Percentiles rank a stretch among this genome's conserved stretches.
Evolutionary conservation across 2,888 invertebrate species (phyloP).

Genomic region (Melitaea athalia): DNA sequence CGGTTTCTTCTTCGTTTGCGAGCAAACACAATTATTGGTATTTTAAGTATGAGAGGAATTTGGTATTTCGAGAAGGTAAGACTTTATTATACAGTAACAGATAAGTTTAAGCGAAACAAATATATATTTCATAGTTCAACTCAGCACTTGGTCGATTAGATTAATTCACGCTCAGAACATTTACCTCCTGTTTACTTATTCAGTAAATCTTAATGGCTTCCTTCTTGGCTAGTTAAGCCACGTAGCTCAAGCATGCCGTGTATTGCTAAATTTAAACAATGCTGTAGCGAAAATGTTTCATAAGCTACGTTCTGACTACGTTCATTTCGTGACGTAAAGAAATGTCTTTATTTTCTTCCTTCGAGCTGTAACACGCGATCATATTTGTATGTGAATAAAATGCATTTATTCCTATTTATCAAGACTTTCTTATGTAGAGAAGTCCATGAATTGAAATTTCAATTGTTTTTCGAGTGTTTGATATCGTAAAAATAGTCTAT

Average conservation of each 20-base stretch:
- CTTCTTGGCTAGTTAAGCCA: slow-evolving; percentile 21
- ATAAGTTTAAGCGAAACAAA: not conserved
- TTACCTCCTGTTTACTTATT: slow-evolving; percentile 28
- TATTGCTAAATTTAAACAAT: slow-evolving; percentile 8
- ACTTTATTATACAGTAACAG: not conserved
- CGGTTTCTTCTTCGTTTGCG: no score
- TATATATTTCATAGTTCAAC: not conserved
- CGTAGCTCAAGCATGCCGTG: slow-evolving; percentile 1
- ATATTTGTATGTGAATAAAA: no score
- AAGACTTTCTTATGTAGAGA: no score
- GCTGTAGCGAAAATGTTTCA: not conserved
- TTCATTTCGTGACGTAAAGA: not conserved
- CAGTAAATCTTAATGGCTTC: slow-evolving; percentile 28
- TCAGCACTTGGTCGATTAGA: slow-evolving; percentile 4
- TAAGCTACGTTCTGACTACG: not conserved
- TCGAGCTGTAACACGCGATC: not conserved
- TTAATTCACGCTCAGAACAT: slow-evolving; percentile 22
- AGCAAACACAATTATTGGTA: no score
- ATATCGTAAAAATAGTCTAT: no score
- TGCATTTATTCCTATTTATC: no score
- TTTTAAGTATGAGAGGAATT: no score
- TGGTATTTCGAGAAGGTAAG: no score
- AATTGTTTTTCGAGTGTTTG: no score
- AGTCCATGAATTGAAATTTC: no score
- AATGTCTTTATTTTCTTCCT: not conserved